These are phyloP conservation scores for Silurus meridionalis DNA, from an alignment of 2,113 vertebrate genomes.

Conservation along the genomic window DNA sequence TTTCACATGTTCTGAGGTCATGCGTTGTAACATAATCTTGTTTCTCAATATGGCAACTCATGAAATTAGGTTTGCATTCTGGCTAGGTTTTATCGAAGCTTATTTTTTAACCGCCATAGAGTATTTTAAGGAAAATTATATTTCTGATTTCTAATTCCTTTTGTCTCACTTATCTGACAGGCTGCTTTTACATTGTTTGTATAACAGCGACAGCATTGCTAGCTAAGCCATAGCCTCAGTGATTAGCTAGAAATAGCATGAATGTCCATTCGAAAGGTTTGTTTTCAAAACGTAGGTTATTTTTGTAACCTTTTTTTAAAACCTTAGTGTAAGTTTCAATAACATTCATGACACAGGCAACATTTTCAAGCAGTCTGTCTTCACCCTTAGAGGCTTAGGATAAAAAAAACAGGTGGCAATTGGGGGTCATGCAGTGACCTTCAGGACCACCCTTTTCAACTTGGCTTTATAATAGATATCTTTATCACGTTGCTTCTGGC, in stretches of 20 bases:
- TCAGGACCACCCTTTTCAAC: slow-evolving; percentile 13
- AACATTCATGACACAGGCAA: background rate
- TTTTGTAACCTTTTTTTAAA: background rate
- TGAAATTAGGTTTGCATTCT: background rate
- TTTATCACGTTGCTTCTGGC: slow-evolving; percentile 2
- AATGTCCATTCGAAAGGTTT: background rate
- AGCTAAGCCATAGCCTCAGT: background rate
- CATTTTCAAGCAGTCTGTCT: background rate
- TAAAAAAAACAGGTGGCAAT: background rate
- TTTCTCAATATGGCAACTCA: background rate
- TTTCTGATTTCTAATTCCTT: background rate
- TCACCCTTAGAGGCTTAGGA: background rate
- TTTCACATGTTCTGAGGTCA: background rate
- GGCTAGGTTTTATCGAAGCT: background rate
- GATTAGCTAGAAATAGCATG: background rate
- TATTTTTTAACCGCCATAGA: background rate
- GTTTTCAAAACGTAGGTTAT: background rate
- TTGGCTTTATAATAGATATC: slow-evolving; percentile 4
- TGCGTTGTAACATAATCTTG: background rate
- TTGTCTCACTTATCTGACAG: background rate
- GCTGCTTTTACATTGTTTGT: background rate
- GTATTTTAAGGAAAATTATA: background rate
- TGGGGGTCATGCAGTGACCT: background rate
- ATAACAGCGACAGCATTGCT: background rate
- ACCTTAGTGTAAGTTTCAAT: background rate